Percentiles rank a stretch among this genome's conserved stretches.
Conservation (phyloP, 2,113 vertebrate species). For the Sander vitreus region DNA sequence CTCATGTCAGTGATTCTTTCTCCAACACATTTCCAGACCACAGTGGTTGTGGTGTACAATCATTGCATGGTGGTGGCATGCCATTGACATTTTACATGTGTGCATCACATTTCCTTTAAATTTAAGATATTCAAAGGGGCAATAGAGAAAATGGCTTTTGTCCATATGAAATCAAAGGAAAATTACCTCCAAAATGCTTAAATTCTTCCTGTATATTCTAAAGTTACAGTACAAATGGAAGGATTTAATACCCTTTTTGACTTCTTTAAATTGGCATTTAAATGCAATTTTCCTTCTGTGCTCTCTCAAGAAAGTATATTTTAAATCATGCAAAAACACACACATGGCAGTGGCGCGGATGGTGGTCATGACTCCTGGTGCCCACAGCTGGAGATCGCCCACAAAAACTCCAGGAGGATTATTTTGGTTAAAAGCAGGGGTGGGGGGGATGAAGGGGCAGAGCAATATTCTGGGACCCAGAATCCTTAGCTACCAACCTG, state of each 20-base stretch:
- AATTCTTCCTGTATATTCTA: constrained; percentile 32
- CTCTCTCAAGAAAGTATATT: background rate
- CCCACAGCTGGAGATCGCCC: constrained; percentile 39
- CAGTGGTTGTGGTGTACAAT: constrained; percentile 5
- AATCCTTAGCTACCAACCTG: constrained; percentile 2
- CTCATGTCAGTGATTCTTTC: constrained; percentile 28
- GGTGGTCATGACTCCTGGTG: constrained; percentile 13
- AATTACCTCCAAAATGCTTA: constrained; percentile 23
- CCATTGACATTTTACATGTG: constrained; percentile 53
- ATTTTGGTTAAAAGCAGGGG: constrained; percentile 12
- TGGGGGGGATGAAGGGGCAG: background rate
- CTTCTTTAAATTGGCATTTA: background rate
- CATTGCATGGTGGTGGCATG: constrained; percentile 2
- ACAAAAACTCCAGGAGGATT: constrained; percentile 47
- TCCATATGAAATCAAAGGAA: constrained; percentile 39
- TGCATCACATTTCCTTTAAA: constrained; percentile 21
- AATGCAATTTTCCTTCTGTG: background rate
- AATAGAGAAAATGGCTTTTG: background rate
- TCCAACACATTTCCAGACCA: constrained; percentile 37
- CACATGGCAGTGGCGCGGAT: constrained; percentile 9
- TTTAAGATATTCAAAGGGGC: constrained; percentile 40
- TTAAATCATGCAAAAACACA: constrained; percentile 12
- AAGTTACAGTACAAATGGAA: background rate
- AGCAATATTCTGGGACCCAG: constrained; percentile 21
- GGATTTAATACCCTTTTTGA: background rate